Conservation (phyloP, 2,888 invertebrate species). For the Aleiodes alternator region DNA sequence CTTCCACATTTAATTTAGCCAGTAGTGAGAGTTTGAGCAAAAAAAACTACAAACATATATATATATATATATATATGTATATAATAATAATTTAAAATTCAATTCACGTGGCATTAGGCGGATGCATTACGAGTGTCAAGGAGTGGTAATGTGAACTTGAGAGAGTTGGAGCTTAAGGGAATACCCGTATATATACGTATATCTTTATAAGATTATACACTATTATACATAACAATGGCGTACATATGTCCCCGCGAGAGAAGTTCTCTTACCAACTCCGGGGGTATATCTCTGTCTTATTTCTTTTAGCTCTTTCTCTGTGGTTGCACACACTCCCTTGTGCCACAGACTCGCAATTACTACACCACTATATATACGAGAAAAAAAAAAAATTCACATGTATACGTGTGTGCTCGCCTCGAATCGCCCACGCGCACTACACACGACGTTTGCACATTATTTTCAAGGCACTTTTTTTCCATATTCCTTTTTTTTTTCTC, state of each 20-base stretch:
- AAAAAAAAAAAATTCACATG: background rate
- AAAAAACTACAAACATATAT: too few relatives aligned
- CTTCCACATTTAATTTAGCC: background rate
- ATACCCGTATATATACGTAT: constrained; percentile 38
- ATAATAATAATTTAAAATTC: constrained; percentile 5
- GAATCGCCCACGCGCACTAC: constrained; percentile 33
- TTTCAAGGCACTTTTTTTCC: constrained; percentile 20
- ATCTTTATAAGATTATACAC: constrained; percentile 45
- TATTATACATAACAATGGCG: constrained; percentile 44
- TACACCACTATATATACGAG: background rate
- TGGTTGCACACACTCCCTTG: constrained; percentile 21
- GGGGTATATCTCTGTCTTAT: constrained; percentile 32
- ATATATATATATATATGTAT: constrained; percentile 7
- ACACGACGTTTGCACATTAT: constrained; percentile 23
- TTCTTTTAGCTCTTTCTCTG: constrained; percentile 12
- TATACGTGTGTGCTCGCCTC: constrained; percentile 9
- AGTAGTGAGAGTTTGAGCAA: too few relatives aligned
- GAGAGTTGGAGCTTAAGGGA: constrained; percentile 31
- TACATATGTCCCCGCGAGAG: constrained; percentile 41
- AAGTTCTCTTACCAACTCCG: constrained; percentile 22
- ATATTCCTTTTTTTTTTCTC: background rate
- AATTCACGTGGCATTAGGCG: constrained; percentile 16
- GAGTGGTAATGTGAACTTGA: constrained; percentile 35
- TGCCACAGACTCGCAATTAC: constrained; percentile 28
- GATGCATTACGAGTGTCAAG: constrained; percentile 31